Conservation (phyloP, 2,888 invertebrate genomes). For the Trissoscelio sp. region DNA sequence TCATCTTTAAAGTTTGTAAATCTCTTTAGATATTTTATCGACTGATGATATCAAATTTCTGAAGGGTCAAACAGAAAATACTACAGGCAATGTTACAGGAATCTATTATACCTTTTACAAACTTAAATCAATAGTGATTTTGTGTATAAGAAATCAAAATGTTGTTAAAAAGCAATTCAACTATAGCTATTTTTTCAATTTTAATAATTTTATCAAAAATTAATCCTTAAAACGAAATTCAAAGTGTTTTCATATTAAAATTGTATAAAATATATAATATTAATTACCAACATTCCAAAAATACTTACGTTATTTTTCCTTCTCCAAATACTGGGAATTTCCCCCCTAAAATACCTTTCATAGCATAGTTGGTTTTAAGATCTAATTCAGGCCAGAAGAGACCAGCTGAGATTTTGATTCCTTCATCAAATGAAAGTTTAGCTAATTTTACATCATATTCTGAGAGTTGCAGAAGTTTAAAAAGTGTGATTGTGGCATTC, state of each 20-base stretch:
- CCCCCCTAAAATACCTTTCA: constrained; percentile 19
- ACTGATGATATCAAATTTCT: not conserved
- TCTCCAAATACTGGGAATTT: constrained; percentile 59
- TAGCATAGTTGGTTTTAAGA: constrained; percentile 27
- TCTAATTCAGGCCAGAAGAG: constrained; percentile 52
- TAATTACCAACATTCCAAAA: too few species aligned
- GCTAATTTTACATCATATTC: constrained; percentile 56
- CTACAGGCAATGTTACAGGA: not conserved
- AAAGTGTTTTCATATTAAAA: too few species aligned
- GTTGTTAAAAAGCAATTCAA: not conserved
- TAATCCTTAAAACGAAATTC: too few species aligned
- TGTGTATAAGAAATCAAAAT: too few species aligned
- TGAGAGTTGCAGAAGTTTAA: constrained; percentile 29
- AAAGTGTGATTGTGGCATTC: not conserved
- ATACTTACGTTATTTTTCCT: constrained; percentile 59
- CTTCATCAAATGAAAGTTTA: constrained; percentile 42
- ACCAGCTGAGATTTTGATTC: constrained; percentile 12
- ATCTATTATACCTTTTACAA: not conserved
- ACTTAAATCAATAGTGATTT: not conserved
- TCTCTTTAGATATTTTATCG: constrained; percentile 2
- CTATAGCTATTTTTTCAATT: too few species aligned
- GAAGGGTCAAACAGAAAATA: too few species aligned
- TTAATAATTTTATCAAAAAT: too few species aligned
- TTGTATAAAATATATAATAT: too few species aligned
- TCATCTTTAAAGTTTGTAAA: not conserved